Percentiles rank a stretch among this genome's conserved stretches.
These are phyloP conservation scores for Platycnemis pennipes DNA, from an alignment of 2,888 invertebrate species.

Conservation along the genomic window DNA sequence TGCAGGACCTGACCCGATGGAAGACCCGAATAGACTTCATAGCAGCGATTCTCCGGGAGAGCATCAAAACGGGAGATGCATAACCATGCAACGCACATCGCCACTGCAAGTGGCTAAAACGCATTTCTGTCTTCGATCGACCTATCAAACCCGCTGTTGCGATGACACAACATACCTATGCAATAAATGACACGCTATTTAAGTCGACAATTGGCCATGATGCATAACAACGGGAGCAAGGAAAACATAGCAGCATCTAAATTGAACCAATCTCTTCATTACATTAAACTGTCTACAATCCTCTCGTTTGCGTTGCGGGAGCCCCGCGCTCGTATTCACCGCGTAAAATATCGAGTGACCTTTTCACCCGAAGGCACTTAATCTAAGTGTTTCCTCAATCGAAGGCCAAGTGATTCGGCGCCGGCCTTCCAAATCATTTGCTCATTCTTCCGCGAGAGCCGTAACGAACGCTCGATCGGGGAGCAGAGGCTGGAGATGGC, in stretches of 20 bases:
- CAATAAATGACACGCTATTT: too few species aligned
- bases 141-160: too few species aligned
- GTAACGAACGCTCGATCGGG: background rate
- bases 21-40: too few species aligned
- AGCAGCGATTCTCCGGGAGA: too few species aligned
- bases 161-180: too few species aligned
- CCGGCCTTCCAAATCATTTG: background rate
- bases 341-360: background rate
- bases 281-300: background rate
- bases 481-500: background rate
- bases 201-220: too few species aligned
- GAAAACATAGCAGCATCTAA: background rate
- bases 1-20: too few species aligned
- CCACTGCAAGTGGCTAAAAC: too few species aligned
- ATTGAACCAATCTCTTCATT: background rate
- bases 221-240: background rate
- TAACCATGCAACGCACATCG: too few species aligned
- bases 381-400: constrained; percentile 8
- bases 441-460: background rate
- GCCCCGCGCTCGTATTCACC: background rate
- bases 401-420: background rate
- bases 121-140: too few species aligned
- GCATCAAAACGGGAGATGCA: too few species aligned
- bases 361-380: background rate
- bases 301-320: background rate